Conservation (phyloP, 2,888 invertebrate species). For the Chrysotoxum bicinctum region DNA sequence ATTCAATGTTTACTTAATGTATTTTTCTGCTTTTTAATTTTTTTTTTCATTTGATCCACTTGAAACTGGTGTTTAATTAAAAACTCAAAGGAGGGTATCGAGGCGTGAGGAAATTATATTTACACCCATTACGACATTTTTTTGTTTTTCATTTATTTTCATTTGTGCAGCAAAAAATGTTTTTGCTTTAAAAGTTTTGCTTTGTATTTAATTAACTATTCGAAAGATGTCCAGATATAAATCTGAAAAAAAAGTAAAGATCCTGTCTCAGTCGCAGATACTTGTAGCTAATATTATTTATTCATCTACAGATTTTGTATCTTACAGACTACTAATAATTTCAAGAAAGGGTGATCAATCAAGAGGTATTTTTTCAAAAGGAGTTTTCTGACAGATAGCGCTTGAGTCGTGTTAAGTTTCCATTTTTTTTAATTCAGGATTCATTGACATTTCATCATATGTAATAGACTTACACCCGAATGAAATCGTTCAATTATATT, state of each 20-base stretch:
- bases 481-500: no score
- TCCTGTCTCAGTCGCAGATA: neutral
- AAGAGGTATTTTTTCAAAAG: no score
- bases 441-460: no score
- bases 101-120: neutral
- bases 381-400: no score
- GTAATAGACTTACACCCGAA: no score
- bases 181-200: neutral
- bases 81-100: conserved; percentile 10
- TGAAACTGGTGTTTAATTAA: conserved; percentile 23
- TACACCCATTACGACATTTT: conserved; percentile 12
- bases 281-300: no score
- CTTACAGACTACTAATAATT: no score
- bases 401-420: no score
- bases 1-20: neutral
- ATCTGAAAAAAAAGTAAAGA: neutral
- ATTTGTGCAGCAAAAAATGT: neutral
- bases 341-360: no score
- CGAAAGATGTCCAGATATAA: neutral
- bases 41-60: neutral
- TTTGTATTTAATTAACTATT: conserved; percentile 11
- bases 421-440: no score
- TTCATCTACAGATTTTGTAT: no score
- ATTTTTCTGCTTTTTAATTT: neutral
- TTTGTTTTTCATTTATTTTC: conserved; percentile 24